phyloP scores from a whole-genome alignment of 2,888 invertebrate genomes.

The Erpobdella octoculata region DNA sequence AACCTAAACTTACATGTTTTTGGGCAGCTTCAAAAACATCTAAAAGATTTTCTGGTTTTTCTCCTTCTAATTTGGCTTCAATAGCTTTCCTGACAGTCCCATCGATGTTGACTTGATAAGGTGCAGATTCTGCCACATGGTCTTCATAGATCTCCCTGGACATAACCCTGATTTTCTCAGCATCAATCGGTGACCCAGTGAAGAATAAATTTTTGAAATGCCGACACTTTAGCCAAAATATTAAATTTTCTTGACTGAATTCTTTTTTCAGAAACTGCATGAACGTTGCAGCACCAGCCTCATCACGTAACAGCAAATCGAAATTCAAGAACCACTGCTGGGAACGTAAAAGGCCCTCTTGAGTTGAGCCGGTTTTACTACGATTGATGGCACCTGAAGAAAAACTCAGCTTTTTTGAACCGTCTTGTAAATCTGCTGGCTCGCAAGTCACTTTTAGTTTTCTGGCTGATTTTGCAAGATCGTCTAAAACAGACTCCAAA shows the following conservation, averaged over 20 bases:
- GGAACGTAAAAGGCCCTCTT: background rate
- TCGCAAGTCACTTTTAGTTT: background rate
- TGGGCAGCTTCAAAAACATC: conserved; percentile 1
- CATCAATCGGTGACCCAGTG: background rate
- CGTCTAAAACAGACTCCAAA: background rate
- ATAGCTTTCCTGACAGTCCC: background rate
- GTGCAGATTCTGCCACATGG: background rate
- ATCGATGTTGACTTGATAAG: background rate
- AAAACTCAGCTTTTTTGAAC: background rate
- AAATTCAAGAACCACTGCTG: conserved; percentile 3
- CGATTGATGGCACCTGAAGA: background rate
- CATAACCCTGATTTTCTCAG: background rate
- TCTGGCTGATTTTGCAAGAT: background rate
- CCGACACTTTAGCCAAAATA: background rate
- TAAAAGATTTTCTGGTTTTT: background rate
- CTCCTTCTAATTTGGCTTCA: background rate
- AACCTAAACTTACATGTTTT: background rate
- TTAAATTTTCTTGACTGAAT: conserved; percentile 5
- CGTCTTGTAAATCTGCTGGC: no score
- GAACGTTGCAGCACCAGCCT: conserved; percentile 4
- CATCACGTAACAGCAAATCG: conserved; percentile 9
- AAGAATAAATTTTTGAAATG: background rate
- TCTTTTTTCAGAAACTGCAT: conserved; percentile 9
- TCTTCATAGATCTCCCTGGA: background rate
- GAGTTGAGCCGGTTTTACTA: no score